Conservation (phyloP, 2,888 invertebrate genomes). For the Eulithis testata region DNA sequence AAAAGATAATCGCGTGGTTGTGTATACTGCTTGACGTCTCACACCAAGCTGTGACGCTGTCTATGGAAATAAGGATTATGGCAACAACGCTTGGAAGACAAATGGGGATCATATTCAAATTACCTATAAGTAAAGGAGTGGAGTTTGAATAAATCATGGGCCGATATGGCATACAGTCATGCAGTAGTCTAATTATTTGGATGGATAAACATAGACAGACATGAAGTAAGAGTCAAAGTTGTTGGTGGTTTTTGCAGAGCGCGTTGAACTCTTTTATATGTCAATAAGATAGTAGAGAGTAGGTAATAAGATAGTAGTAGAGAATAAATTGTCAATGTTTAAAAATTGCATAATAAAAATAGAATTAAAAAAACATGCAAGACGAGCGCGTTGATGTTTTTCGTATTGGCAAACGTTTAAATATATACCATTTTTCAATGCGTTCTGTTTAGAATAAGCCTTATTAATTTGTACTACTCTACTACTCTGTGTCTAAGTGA, state of each 20-base stretch:
- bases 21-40: conserved; percentile 5
- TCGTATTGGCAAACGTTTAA: conserved; percentile 6
- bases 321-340: too few relatives aligned
- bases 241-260: too few relatives aligned
- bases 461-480: too few relatives aligned
- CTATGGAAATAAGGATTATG: conserved; percentile 20
- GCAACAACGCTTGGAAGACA: conserved; percentile 25
- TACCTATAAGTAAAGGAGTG: conserved; percentile 3
- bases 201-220: neutral
- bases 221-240: too few relatives aligned
- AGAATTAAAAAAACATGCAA: neutral
- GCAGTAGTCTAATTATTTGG: conserved; percentile 8
- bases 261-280: too few relatives aligned
- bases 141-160: conserved; percentile 20
- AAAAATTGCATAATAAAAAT: too few relatives aligned
- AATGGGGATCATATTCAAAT: conserved; percentile 31
- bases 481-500: too few relatives aligned
- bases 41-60: neutral
- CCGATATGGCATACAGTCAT: conserved; percentile 8
- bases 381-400: conserved; percentile 33
- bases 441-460: too few relatives aligned
- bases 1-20: neutral
- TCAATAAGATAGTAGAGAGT: too few relatives aligned
- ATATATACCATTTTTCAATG: too few relatives aligned
- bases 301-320: too few relatives aligned